Conservation (phyloP, 2,797 vertebrate genomes). For the Micromesistius poutassou region DNA sequence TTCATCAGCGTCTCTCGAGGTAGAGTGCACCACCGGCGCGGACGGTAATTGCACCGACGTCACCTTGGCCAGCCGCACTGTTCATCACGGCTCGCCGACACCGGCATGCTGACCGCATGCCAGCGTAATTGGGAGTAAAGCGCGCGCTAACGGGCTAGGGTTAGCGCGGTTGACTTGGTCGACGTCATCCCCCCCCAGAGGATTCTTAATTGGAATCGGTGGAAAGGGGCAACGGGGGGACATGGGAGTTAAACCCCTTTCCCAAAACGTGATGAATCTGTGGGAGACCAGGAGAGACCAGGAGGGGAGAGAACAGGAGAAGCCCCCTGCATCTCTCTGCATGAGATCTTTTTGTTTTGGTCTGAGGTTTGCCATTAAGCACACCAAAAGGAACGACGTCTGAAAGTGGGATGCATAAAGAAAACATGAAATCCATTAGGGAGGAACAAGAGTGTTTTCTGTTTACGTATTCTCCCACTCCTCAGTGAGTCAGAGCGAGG, state of each 20-base stretch:
- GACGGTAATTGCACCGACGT: neutral
- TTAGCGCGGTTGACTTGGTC: neutral
- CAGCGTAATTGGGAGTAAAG: neutral
- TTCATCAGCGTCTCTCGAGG: neutral
- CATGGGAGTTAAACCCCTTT: neutral
- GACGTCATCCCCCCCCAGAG: neutral
- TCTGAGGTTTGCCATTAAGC: neutral
- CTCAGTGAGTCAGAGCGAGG: slow-evolving; percentile 42
- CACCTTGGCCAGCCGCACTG: neutral
- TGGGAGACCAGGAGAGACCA: neutral
- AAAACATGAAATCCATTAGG: neutral
- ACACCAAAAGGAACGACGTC: neutral
- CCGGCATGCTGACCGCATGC: neutral
- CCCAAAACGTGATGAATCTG: neutral
- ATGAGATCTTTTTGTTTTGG: neutral
- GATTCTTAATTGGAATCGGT: neutral
- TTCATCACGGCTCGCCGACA: neutral
- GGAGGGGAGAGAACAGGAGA: neutral
- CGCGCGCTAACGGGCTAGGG: neutral
- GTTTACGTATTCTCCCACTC: neutral
- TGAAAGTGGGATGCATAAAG: neutral
- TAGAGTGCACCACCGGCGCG: neutral
- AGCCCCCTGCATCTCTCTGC: too few species aligned
- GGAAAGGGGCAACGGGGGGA: neutral
- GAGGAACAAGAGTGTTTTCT: neutral